Percentiles rank a stretch among this genome's conserved stretches.
These are phyloP conservation scores for Odiellus spinosus DNA, from an alignment of 2,888 invertebrate genomes.

Conservation along the genomic window DNA sequence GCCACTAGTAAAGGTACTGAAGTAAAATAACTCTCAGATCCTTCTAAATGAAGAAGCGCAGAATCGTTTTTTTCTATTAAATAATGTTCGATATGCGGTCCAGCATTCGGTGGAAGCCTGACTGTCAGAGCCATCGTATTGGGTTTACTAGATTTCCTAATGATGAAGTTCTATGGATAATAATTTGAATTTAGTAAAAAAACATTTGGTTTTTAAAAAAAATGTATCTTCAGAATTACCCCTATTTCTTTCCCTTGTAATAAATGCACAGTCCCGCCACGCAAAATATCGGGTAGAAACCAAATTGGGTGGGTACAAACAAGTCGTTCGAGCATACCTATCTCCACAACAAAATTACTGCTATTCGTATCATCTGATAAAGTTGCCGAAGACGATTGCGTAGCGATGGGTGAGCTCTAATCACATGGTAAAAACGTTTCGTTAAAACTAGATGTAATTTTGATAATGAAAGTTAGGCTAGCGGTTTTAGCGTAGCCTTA, in stretches of 20 bases:
- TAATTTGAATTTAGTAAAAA: slow-evolving; percentile 1
- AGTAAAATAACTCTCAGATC: slow-evolving; percentile 80
- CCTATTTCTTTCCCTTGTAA: slow-evolving; percentile 85
- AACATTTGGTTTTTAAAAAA: slow-evolving; percentile 3
- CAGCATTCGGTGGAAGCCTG: slow-evolving; percentile 65
- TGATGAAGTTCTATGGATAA: slow-evolving; percentile 65
- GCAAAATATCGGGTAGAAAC: slow-evolving; percentile 83
- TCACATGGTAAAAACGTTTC: too few relatives aligned
- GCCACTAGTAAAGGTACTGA: slow-evolving; percentile 82
- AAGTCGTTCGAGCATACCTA: slow-evolving; percentile 68
- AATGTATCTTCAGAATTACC: slow-evolving; percentile 19
- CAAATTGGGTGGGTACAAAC: slow-evolving; percentile 86
- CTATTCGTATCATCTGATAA: not conserved
- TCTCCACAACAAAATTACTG: slow-evolving; percentile 34
- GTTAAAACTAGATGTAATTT: too few relatives aligned
- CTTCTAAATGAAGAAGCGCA: slow-evolving; percentile 71
- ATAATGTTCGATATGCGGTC: slow-evolving; percentile 89
- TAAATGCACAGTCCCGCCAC: slow-evolving; percentile 82
- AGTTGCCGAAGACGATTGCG: not conserved
- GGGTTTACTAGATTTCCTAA: slow-evolving; percentile 80
- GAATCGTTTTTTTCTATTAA: slow-evolving; percentile 57
- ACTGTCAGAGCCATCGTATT: slow-evolving; percentile 92
- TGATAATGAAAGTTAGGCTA: too few relatives aligned
- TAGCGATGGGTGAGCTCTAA: too few relatives aligned
- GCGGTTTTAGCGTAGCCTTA: too few relatives aligned